Conservation (phyloP, 2,113 vertebrate genomes). For the Bubo bubo region DNA sequence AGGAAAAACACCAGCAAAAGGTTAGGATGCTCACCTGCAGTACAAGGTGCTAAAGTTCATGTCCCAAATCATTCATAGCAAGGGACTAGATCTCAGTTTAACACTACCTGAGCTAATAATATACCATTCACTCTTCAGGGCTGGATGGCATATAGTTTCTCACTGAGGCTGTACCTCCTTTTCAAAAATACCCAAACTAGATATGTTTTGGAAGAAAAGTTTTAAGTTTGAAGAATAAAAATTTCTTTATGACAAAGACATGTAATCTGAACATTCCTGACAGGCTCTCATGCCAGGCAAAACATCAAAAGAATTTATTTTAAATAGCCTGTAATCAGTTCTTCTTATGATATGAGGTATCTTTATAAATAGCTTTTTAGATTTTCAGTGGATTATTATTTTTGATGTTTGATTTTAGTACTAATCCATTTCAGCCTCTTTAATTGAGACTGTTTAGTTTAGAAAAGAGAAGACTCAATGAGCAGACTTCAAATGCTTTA, state of each 20-base stretch:
- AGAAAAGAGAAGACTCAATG: not conserved
- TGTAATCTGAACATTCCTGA: not conserved
- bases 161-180: not conserved
- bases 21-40: not conserved
- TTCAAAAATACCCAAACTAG: not conserved
- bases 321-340: not conserved
- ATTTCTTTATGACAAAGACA: not conserved
- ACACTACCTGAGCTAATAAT: rapidly evolving
- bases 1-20: not conserved
- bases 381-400: slow-evolving; percentile 1
- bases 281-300: not conserved
- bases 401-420: not conserved
- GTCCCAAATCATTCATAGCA: not conserved
- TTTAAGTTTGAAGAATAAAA: not conserved
- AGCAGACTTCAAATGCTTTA: not conserved
- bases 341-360: not conserved
- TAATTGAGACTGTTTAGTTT: not conserved
- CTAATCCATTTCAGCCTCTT: slow-evolving; percentile 6
- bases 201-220: not conserved
- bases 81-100: not conserved
- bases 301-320: not conserved
- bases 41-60: not conserved
- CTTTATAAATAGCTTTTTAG: not conserved
- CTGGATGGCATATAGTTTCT: not conserved
- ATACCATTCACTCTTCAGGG: not conserved